Conservation (phyloP, 2,888 invertebrate species). For the Watsonalla binaria region DNA sequence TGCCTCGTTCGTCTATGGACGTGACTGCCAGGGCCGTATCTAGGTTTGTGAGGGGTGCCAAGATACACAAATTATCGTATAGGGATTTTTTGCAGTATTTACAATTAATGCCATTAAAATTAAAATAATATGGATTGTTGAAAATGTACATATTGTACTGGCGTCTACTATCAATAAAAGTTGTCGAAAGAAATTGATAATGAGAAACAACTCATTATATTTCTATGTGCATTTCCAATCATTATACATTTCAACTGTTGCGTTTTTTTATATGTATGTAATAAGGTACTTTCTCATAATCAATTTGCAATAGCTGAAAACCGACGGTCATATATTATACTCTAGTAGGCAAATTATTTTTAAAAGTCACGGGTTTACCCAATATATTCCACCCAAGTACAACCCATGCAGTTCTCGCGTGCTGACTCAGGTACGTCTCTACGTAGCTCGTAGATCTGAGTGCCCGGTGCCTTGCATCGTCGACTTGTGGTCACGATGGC, state of each 20-base stretch:
- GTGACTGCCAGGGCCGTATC: conserved; percentile 44
- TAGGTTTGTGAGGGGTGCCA: conserved; percentile 8
- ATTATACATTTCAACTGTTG: no score
- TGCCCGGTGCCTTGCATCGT: conserved; percentile 16
- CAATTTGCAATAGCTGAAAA: no score
- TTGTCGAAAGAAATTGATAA: no score
- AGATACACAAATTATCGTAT: conserved; percentile 20
- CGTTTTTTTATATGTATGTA: no score
- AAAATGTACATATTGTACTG: no score
- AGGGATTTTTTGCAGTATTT: conserved; percentile 4
- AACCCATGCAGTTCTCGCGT: conserved; percentile 21
- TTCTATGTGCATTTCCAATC: no score
- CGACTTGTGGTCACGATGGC: conserved; percentile 17
- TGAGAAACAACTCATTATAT: no score
- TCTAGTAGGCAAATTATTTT: conserved; percentile 9
- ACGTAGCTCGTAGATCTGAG: conserved; percentile 40
- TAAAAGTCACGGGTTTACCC: conserved; percentile 17
- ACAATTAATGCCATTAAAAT: no score
- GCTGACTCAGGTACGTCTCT: conserved; percentile 38
- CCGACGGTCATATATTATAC: no score
- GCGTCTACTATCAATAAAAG: no score
- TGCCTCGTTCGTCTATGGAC: conserved; percentile 47
- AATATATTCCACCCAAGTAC: conserved; percentile 23
- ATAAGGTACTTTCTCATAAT: no score
- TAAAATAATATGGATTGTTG: no score